Conservation (phyloP, 2,113 vertebrate species). For the Barnardius zonarius region DNA sequence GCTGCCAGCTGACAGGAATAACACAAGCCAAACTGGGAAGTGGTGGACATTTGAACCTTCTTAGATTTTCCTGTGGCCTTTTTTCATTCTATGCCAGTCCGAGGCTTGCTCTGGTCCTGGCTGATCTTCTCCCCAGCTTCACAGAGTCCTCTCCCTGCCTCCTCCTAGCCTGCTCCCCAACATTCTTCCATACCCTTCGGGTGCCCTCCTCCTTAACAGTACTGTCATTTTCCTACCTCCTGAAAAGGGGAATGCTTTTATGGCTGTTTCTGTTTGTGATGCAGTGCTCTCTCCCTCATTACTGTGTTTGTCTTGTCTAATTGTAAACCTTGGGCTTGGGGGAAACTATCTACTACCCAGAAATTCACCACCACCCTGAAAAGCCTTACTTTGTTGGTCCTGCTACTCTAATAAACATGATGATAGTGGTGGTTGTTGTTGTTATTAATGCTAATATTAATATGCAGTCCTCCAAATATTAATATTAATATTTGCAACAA, state of each 20-base stretch:
- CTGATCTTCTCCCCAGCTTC: not conserved
- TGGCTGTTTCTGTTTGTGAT: not conserved
- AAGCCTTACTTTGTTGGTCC: not conserved
- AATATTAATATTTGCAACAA: not conserved
- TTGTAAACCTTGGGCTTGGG: not conserved
- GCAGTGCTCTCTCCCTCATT: not conserved
- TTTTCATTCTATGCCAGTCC: rapidly evolving
- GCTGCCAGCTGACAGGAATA: not conserved
- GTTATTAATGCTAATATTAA: too few relatives aligned
- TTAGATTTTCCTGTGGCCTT: not conserved
- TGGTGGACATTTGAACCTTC: not conserved
- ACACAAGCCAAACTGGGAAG: not conserved
- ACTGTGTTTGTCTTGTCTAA: not conserved
- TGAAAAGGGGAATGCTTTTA: not conserved
- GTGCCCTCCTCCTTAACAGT: not conserved
- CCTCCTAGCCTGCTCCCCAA: not conserved
- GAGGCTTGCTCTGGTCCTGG: not conserved
- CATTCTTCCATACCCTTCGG: not conserved
- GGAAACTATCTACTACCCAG: not conserved
- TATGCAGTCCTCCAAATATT: not conserved
- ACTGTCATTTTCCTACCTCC: not conserved
- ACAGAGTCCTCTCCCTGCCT: not conserved
- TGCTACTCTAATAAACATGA: not conserved
- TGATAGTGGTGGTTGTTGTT: not conserved
- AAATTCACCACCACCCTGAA: not conserved